Evolutionary conservation across 2,797 vertebrate species (phyloP).

Genomic region (Coluber constrictor): DNA sequence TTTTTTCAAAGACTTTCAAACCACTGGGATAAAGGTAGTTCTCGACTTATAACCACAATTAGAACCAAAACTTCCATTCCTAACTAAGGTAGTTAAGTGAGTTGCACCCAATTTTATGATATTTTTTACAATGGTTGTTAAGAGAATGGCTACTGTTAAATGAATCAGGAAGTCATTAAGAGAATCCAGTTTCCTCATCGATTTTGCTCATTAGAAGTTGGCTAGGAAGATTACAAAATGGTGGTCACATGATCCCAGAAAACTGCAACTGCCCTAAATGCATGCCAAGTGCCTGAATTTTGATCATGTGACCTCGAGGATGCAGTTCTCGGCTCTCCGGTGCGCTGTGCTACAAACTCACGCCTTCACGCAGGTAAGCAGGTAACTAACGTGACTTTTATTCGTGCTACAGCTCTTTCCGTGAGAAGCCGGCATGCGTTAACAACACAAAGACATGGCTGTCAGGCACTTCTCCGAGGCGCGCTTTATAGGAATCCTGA

Average conservation of each 20-base stretch:
- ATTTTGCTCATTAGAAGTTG: background rate
- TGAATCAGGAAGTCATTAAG: background rate
- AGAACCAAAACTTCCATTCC: background rate
- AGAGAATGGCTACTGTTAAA: background rate
- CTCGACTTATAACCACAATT: background rate
- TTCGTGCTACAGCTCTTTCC: too few species aligned
- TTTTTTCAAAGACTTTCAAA: conserved; percentile 44
- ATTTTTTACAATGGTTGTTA: background rate
- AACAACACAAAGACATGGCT: too few species aligned
- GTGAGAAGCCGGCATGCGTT: too few species aligned
- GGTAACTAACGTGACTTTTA: too few species aligned
- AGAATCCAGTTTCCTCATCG: background rate
- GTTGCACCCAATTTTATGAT: background rate
- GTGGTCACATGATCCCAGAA: background rate
- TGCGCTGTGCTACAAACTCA: too few species aligned
- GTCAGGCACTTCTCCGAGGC: too few species aligned
- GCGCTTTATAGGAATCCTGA: too few species aligned
- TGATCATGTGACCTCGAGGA: background rate
- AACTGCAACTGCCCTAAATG: background rate
- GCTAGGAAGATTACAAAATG: background rate
- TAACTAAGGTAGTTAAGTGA: background rate
- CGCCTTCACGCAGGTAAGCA: too few species aligned
- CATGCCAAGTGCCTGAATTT: background rate
- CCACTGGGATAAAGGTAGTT: background rate
- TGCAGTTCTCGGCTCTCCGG: background rate